These are phyloP conservation scores for Leucania comma DNA, from an alignment of 2,888 invertebrate species.

Conservation along the genomic window DNA sequence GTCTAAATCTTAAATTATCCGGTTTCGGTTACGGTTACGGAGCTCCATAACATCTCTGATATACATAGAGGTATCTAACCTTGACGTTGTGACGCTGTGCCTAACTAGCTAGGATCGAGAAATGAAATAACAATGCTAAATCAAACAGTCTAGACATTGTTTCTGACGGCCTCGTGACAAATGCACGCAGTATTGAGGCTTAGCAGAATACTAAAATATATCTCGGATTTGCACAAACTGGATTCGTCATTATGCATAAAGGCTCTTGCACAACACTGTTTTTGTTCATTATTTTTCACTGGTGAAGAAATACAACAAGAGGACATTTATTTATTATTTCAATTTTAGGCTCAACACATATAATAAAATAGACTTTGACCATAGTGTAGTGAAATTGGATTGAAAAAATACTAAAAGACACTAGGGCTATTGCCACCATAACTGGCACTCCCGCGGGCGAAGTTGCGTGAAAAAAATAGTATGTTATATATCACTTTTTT, in stretches of 20 bases:
- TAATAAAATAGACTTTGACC: not conserved
- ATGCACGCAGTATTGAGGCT: slow-evolving; percentile 27
- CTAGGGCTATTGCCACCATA: too few species aligned
- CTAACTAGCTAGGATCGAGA: slow-evolving; percentile 18
- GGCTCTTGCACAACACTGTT: not conserved
- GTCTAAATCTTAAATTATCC: too few species aligned
- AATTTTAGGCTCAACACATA: too few species aligned
- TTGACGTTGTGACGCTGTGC: slow-evolving; percentile 18
- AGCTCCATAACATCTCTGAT: not conserved
- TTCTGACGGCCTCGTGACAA: slow-evolving; percentile 36
- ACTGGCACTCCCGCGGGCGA: too few species aligned
- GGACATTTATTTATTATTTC: not conserved
- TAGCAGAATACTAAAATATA: slow-evolving; percentile 36
- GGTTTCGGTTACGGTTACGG: not conserved
- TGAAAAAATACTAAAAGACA: slow-evolving; percentile 12
- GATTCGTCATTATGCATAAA: slow-evolving; percentile 29
- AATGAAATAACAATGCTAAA: slow-evolving; percentile 47
- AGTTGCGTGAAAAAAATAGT: too few species aligned
- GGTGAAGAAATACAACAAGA: not conserved
- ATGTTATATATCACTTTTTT: too few species aligned
- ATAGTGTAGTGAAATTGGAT: not conserved
- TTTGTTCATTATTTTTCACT: too few species aligned
- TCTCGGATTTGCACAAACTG: not conserved
- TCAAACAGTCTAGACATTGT: slow-evolving; percentile 49
- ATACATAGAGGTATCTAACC: slow-evolving; percentile 15